Evolutionary conservation across 2,113 vertebrate species (phyloP).

Genomic region (Canis aureus): DNA sequence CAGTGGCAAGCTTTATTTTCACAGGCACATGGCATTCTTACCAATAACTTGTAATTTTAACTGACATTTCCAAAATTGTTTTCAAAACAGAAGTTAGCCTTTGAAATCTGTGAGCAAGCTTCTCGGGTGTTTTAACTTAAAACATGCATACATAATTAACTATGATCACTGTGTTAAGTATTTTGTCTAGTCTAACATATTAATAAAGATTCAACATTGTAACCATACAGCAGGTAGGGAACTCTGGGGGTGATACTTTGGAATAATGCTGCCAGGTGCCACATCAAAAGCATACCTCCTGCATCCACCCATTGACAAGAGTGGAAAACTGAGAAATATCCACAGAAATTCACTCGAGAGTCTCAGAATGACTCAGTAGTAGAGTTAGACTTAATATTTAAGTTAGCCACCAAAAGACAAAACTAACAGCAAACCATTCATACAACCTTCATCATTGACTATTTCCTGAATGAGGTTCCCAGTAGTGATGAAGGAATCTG

Average conservation of each 20-base stretch:
- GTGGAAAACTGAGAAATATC: not conserved
- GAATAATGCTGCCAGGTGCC: not conserved
- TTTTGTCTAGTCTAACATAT: not conserved
- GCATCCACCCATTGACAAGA: not conserved
- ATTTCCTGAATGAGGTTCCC: not conserved
- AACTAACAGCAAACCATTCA: not conserved
- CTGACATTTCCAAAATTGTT: slow-evolving; percentile 24
- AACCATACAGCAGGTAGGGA: not conserved
- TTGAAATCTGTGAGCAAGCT: not conserved
- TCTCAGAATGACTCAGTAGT: not conserved
- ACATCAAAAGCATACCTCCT: not conserved
- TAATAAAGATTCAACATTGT: not conserved
- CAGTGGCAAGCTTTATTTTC: not conserved
- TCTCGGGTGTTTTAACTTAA: slow-evolving; percentile 18
- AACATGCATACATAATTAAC: not conserved
- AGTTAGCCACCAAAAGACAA: not conserved
- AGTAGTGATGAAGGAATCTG: not conserved
- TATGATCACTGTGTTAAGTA: not conserved
- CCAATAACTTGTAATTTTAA: not conserved
- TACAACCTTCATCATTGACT: not conserved
- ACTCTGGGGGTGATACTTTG: not conserved
- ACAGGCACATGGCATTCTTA: not conserved
- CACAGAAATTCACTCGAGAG: not conserved
- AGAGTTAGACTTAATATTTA: not conserved
- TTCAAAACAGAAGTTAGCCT: slow-evolving; percentile 47